phyloP scores from a whole-genome alignment of 2,888 invertebrate genomes.

The Eupeodes latifasciatus region DNA sequence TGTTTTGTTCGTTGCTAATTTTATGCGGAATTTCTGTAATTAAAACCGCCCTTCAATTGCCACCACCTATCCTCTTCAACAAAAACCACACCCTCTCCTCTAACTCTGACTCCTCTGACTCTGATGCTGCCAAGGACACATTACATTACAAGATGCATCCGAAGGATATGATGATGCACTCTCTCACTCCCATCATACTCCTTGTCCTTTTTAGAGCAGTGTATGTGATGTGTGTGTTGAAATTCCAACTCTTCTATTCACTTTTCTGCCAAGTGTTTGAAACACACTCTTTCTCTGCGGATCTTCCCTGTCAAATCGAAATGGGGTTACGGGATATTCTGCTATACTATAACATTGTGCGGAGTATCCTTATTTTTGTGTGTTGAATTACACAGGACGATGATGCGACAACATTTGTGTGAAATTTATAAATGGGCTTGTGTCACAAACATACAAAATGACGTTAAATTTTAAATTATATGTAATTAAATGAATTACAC shows the following conservation, averaged over 20 bases:
- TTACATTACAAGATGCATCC: conserved; percentile 66
- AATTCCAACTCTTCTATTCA: conserved; percentile 62
- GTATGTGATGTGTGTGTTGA: conserved; percentile 6
- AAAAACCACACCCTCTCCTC: conserved; percentile 17
- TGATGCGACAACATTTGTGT: conserved; percentile 37
- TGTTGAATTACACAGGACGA: conserved; percentile 2
- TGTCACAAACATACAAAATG: conserved; percentile 60
- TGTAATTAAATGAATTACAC: conserved; percentile 76
- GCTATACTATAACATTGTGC: neutral
- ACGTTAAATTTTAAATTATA: conserved; percentile 75
- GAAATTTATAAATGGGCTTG: conserved; percentile 38
- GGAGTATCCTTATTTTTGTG: neutral
- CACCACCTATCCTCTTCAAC: conserved; percentile 13
- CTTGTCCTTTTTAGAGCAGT: neutral
- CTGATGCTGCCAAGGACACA: conserved; percentile 36
- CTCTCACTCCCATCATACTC: conserved; percentile 3
- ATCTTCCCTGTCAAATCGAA: conserved; percentile 55
- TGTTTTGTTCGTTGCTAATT: conserved; percentile 67
- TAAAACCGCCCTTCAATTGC: conserved; percentile 73
- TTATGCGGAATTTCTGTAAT: conserved; percentile 76
- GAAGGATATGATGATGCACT: conserved; percentile 38
- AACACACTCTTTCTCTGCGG: conserved; percentile 32
- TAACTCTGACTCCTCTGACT: neutral
- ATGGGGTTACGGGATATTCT: neutral
- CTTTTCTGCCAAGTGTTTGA: conserved; percentile 66